Evolutionary conservation across 2,888 invertebrate genomes (phyloP).

Genomic region (Amorpha juglandis): DNA sequence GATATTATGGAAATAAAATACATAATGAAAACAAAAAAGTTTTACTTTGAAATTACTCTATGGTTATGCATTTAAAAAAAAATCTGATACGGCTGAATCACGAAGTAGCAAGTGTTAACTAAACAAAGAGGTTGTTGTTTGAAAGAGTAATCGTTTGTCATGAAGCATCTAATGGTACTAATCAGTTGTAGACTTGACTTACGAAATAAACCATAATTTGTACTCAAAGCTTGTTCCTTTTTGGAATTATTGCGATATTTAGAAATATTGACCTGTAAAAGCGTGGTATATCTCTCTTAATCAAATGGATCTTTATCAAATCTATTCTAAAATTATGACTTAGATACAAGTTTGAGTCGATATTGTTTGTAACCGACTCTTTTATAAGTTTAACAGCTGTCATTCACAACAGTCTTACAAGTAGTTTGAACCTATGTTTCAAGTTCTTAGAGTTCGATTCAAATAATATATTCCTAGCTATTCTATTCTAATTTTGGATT

Average conservation of each 20-base stretch:
- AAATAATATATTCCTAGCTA: too few relatives aligned
- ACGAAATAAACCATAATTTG: not conserved
- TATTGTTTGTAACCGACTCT: too few relatives aligned
- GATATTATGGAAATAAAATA: conserved; percentile 9
- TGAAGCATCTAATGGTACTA: conserved; percentile 23
- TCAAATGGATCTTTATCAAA: too few relatives aligned
- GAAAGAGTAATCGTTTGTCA: conserved; percentile 17
- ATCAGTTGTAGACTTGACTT: conserved; percentile 4
- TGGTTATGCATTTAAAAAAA: not conserved
- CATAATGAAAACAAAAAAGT: conserved; percentile 1
- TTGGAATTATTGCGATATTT: conserved; percentile 3
- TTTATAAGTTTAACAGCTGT: too few relatives aligned
- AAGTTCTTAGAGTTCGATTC: too few relatives aligned
- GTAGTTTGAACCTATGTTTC: too few relatives aligned
- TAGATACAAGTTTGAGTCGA: too few relatives aligned
- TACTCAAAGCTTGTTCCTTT: not conserved
- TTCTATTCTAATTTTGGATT: too few relatives aligned
- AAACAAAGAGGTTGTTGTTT: conserved; percentile 13
- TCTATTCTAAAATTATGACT: too few relatives aligned
- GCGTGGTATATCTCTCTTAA: too few relatives aligned
- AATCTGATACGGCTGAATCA: conserved; percentile 15
- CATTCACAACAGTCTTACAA: too few relatives aligned
- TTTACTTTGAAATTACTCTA: not conserved
- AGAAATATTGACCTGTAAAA: not conserved
- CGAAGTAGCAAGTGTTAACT: not conserved